Evolutionary conservation across 1,140 invertebrate species (phyloP).

Genomic region (Argopecten irradians): DNA sequence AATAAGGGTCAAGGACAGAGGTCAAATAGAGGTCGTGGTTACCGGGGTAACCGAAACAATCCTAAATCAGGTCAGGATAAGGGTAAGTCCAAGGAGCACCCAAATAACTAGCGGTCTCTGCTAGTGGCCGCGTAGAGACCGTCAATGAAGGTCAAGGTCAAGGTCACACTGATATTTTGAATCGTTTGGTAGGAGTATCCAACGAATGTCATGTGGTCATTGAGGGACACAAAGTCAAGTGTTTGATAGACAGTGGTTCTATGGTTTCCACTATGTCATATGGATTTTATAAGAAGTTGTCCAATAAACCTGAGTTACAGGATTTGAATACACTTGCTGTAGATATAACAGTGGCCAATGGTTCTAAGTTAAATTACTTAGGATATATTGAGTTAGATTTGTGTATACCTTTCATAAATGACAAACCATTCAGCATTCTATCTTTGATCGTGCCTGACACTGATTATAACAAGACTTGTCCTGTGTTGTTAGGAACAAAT

Average conservation of each 20-base stretch:
- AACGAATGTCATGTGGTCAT: neutral
- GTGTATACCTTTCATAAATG: neutral
- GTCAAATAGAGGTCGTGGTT: no score
- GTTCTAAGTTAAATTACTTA: neutral
- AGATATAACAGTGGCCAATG: neutral
- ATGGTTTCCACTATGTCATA: conserved; percentile 24
- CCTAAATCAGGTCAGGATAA: no score
- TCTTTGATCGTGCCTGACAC: no score
- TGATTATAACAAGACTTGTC: no score
- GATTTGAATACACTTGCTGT: neutral
- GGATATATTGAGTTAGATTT: conserved; percentile 27
- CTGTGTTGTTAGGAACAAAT: neutral
- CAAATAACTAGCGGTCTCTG: no score
- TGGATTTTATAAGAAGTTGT: neutral
- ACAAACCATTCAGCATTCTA: no score
- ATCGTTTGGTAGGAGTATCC: neutral
- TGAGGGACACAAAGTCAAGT: neutral
- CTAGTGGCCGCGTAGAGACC: no score
- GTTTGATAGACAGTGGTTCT: conserved; percentile 36
- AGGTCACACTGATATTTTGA: neutral
- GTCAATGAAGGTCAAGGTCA: neutral
- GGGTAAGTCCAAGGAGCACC: no score
- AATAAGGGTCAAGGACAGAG: no score
- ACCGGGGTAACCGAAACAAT: no score
- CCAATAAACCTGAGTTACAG: neutral